Percentiles rank a stretch among this genome's conserved stretches.
Evolutionary conservation across 1,140 invertebrate species (phyloP).

Genomic region (Bombus waltoni): DNA sequence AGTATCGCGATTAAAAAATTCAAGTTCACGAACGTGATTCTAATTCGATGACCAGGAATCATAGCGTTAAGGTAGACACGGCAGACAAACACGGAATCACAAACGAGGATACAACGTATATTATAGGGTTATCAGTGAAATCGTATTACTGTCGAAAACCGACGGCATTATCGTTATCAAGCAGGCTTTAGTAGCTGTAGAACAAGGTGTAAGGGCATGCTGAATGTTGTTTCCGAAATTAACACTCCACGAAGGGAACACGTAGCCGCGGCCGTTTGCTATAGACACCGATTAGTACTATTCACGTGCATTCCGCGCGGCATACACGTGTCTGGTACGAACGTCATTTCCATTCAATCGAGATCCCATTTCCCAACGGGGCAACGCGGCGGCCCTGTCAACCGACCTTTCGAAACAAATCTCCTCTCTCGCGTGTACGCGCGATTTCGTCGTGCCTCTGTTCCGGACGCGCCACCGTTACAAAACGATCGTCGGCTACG

Average conservation of each 20-base stretch:
- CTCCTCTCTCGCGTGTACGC: slow-evolving; percentile 34
- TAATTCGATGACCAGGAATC: not conserved
- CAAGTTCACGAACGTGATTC: not conserved
- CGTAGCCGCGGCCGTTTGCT: slow-evolving; percentile 59
- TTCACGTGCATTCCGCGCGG: slow-evolving; percentile 69
- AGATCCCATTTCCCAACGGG: slow-evolving; percentile 74
- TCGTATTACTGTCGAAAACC: slow-evolving; percentile 50
- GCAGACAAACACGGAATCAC: too few species aligned
- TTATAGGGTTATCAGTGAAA: not conserved
- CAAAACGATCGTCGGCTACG: slow-evolving; percentile 12
- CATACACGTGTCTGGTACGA: slow-evolving; percentile 72
- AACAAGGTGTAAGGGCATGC: slow-evolving; percentile 66
- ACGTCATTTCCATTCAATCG: slow-evolving; percentile 76
- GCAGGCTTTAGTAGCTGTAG: slow-evolving; percentile 47
- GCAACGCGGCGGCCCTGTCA: slow-evolving; percentile 38
- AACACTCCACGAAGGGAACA: slow-evolving; percentile 61
- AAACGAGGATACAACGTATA: not conserved
- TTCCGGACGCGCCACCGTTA: slow-evolving; percentile 1
- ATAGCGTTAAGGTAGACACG: too few species aligned
- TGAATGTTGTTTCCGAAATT: slow-evolving; percentile 71
- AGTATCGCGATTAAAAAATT: too few species aligned
- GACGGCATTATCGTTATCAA: slow-evolving; percentile 61
- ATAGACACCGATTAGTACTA: slow-evolving; percentile 75
- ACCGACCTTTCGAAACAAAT: slow-evolving; percentile 64
- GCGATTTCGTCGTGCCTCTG: slow-evolving; percentile 20